phyloP scores from a whole-genome alignment of 2,113 vertebrate genomes.

The Polypterus senegalus region DNA sequence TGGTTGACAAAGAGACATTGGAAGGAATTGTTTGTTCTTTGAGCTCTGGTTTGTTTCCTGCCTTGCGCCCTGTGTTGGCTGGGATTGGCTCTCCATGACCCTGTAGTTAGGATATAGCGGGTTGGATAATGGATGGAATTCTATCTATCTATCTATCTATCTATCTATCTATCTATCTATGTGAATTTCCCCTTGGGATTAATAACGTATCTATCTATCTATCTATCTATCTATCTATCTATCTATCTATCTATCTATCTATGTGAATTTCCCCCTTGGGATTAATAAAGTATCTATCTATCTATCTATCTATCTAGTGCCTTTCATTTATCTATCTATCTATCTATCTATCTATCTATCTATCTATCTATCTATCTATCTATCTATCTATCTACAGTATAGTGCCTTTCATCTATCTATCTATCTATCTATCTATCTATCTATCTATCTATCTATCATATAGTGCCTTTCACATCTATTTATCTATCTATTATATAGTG shows the following conservation, averaged over 20 bases:
- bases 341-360: background rate
- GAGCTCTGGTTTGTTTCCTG: no score
- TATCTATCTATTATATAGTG: no score
- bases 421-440: background rate
- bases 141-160: background rate
- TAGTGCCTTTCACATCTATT: background rate
- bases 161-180: background rate
- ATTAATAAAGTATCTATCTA: no score
- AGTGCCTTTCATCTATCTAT: background rate
- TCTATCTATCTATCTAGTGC: slow-evolving; percentile 4
- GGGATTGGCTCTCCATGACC: no score
- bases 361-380: background rate
- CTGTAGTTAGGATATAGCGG: no score
- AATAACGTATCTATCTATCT: background rate
- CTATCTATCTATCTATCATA: background rate
- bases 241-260: slow-evolving; percentile 1
- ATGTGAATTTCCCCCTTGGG: no score
- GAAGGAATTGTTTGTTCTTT: no score
- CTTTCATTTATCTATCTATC: background rate
- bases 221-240: slow-evolving; percentile 7
- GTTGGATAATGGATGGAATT: no score
- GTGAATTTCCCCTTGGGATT: no score
- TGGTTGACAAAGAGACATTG: no score
- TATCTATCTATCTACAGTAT: background rate
- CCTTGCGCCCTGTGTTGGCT: no score